These are phyloP conservation scores for Galemys pyrenaicus DNA, from an alignment of 2,113 vertebrate species.

Conservation along the genomic window DNA sequence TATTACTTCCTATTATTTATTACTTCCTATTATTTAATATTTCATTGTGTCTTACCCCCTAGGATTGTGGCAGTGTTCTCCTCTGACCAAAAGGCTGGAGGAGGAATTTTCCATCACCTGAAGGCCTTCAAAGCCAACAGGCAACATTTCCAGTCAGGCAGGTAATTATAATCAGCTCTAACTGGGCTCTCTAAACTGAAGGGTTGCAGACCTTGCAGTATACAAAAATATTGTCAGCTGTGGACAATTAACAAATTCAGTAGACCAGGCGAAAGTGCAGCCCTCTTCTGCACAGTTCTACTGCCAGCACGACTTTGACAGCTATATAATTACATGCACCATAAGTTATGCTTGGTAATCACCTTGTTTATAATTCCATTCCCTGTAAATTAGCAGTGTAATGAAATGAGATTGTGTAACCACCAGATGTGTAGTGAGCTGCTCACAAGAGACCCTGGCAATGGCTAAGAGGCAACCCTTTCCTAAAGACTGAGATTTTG, in stretches of 20 bases:
- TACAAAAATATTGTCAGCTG: constrained; percentile 69
- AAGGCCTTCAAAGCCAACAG: neutral
- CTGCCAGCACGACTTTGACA: constrained; percentile 77
- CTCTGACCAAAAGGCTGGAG: neutral
- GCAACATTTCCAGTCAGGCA: constrained; percentile 40
- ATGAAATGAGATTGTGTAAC: constrained; percentile 78
- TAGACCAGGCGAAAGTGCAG: constrained; percentile 64
- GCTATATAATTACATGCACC: constrained; percentile 82
- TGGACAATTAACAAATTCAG: constrained; percentile 78
- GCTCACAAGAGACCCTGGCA: constrained; percentile 55
- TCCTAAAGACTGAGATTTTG: constrained; percentile 10
- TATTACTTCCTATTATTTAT: no score
- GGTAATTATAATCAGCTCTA: constrained; percentile 70
- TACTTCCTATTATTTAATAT: neutral
- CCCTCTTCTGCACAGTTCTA: constrained; percentile 47
- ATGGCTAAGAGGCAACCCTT: neutral
- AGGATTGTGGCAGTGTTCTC: neutral
- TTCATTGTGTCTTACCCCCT: neutral
- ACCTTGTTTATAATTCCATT: constrained; percentile 85
- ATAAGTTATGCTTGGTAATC: constrained; percentile 82
- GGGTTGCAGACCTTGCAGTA: constrained; percentile 64
- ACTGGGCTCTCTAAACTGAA: constrained; percentile 46
- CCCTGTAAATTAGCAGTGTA: constrained; percentile 81
- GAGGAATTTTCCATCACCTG: constrained; percentile 51
- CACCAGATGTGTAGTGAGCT: constrained; percentile 48